Percentiles rank a stretch among this genome's conserved stretches.
Evolutionary conservation across 2,113 vertebrate species (phyloP).

Genomic region (Gambusia affinis): DNA sequence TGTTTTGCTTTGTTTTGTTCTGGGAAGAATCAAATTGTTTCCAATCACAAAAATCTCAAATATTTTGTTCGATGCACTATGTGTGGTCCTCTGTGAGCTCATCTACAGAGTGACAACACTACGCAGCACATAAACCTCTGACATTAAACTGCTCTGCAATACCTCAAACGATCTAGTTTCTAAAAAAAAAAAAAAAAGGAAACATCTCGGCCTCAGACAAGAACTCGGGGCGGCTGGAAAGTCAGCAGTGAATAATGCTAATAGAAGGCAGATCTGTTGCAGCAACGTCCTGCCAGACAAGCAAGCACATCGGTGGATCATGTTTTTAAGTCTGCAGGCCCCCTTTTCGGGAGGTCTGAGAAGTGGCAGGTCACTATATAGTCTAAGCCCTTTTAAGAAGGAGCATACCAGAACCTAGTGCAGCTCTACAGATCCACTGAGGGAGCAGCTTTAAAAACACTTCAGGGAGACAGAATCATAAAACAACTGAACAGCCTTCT

Average conservation of each 20-base stretch:
- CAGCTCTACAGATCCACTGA: constrained; percentile 42
- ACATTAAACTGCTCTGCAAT: constrained; percentile 68
- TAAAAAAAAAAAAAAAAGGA: too few relatives aligned
- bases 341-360: constrained; percentile 68
- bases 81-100: constrained; percentile 76
- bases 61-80: constrained; percentile 44
- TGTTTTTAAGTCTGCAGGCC: constrained; percentile 52
- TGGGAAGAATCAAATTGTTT: constrained; percentile 57
- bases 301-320: constrained; percentile 58
- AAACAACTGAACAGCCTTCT: constrained; percentile 52
- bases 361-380: constrained; percentile 71
- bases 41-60: constrained; percentile 34
- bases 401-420: constrained; percentile 68
- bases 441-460: constrained; percentile 61
- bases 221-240: constrained; percentile 54
- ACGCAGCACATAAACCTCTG: constrained; percentile 74
- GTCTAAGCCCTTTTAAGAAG: constrained; percentile 62
- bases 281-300: constrained; percentile 67
- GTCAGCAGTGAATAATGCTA: constrained; percentile 50
- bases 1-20: constrained; percentile 13
- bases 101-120: constrained; percentile 64
- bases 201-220: constrained; percentile 41
- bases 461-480: constrained; percentile 39
- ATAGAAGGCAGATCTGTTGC: constrained; percentile 68
- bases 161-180: constrained; percentile 60